Evolutionary conservation across 2,797 vertebrate species (phyloP), one percentile per base, ranked within the genome.

Genomic region (Percopsis omiscomaycus): DNA sequence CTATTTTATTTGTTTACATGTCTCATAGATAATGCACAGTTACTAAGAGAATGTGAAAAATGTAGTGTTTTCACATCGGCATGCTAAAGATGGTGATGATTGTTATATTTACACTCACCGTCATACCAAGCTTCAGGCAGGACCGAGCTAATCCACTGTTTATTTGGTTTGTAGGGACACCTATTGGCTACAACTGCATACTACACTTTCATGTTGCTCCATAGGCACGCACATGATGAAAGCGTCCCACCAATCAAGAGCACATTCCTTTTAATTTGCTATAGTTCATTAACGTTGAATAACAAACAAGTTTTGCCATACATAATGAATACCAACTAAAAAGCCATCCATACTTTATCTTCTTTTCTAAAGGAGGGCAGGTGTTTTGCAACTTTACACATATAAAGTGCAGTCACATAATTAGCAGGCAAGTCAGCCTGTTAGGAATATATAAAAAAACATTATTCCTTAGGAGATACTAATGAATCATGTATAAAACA

Each of bases 111-210:
- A 69, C 71, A 69, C 73, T 74, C 58, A 49, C 53, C 55, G 66
- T 71, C 71, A 66, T 56, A 64, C 45, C 66, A 60, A 2, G 71
- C 78, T 84, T 68, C 75, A 83, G 79, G 74, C 70, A 68, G 65
- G 55, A 54, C 37, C 42, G 11, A 49, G 27, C 48, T 56, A 1
- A 16, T 47, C 57, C 14, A 59, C n/a, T 14, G 54, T 91, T 92
- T 90, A 68, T 67, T 74, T 94, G 96, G 96, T 94, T 95, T 97
- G 93, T 92, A 95, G 93, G 89, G 95, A 93, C 97, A 96, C 92
- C 97, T 98, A 93, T 95, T 94, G 97, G 96, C 89, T 79, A 74
- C 15, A 46, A 0, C 49, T 74, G 71, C 69, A 85, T 88, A 95
- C 83, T 97, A 84, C 96, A 95, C 16, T 4, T 2, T 4, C 5